Conservation (phyloP, 2,888 invertebrate species). For the Conops quadrifasciatus region DNA sequence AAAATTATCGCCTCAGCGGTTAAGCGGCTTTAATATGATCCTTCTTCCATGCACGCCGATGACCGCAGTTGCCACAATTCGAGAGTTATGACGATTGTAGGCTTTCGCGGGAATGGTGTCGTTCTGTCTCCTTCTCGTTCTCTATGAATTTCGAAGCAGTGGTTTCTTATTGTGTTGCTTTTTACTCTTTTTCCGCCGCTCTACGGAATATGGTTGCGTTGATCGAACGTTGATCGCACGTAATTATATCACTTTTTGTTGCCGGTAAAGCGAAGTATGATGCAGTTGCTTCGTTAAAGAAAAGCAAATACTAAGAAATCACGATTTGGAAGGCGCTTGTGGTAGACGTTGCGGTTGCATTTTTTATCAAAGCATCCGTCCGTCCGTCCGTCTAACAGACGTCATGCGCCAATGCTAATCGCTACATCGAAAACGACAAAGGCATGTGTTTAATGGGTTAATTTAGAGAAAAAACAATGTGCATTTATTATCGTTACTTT, state of each 20-base stretch:
- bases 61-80: neutral
- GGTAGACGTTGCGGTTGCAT: too few relatives aligned
- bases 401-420: too few relatives aligned
- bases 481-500: too few relatives aligned
- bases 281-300: slow-evolving; percentile 4
- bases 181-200: neutral
- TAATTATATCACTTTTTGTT: slow-evolving; percentile 27
- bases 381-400: too few relatives aligned
- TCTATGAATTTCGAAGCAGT: too few relatives aligned
- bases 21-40: slow-evolving; percentile 14
- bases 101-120: neutral
- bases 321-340: too few relatives aligned
- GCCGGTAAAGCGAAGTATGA: neutral
- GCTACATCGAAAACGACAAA: too few relatives aligned
- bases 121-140: slow-evolving; percentile 17
- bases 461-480: too few relatives aligned
- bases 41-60: neutral
- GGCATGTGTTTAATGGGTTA: too few relatives aligned
- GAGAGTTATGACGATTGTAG: too few relatives aligned
- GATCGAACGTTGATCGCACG: slow-evolving; percentile 23
- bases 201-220: slow-evolving; percentile 17
- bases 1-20: slow-evolving; percentile 28
- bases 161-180: slow-evolving; percentile 2
- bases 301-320: neutral
- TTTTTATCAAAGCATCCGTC: too few relatives aligned